Evolutionary conservation across 2,888 invertebrate species (phyloP), one percentile per base, ranked within the genome.

Genomic region (Troglohyphantes excavatus): DNA sequence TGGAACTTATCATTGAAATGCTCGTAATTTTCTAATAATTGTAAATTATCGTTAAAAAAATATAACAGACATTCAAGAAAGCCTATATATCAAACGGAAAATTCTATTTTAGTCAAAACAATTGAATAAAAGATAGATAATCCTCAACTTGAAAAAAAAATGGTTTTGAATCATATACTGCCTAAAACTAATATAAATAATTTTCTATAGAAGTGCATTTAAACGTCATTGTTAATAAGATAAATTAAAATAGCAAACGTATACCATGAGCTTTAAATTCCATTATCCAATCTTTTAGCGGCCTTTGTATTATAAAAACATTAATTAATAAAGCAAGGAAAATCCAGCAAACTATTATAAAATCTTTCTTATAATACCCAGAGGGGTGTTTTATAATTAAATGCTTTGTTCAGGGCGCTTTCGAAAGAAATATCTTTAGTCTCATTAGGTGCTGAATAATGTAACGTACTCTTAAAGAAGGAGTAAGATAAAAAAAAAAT

Each of bases 401-500:
- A 53, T 53, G 53, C 53, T 53, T 53, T 53, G 53, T 53, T 53
- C 53, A n/a, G n/a, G 17, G n/a, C 13, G 53, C 53, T n/a, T n/a
- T 7, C 13, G n/a, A 53, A 53, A 53, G 53, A 53, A 53, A 13
- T n/a, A n/a, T 53, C 53, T 53, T 53, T n/a, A 53, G 53, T 6
- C 53, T 53, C 53, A n/a, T 53, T 53, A n/a, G n/a, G 53, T 53
- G 53, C n/a, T 53, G 53, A 53, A 53, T 53, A 53, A n/a, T 53
- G 17, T 53, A 17, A 53, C 13, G 53, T n/a, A 53, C n/a, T 53
- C 33, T 53, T 53, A 53, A 53, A 53, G 53, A 53, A 53, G 9
- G 9, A 33, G 3, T 39, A 13, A 39, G 39, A 13, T 39, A 39
- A 39, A 17, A 46, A 46, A 53, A 53, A 13, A 33, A 33, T 6